Base-by-base conservation (phyloP, 2,113 vertebrate genomes). In the Boulengerochromis microlepis region DNA sequence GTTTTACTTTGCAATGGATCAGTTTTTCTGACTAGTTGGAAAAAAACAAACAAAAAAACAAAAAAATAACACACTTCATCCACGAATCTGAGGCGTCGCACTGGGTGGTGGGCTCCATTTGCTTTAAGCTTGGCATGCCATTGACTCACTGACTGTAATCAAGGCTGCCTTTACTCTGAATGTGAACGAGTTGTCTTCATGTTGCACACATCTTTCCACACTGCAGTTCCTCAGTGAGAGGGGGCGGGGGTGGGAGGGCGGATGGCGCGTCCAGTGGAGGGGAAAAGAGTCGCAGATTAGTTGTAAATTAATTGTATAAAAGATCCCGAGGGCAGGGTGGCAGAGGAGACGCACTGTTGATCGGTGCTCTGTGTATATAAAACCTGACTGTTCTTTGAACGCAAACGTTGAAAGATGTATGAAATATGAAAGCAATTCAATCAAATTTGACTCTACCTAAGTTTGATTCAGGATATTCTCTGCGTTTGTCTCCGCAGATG, bases 101-200 rank as follows among this genome's bases (percentile, higher is more conserved):
- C 96, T 92, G 96, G 97, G 97, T 84, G 91, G 94, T 92, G 93
- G 91, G 90, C 97, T 97, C 95, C 97, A 96, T 97, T 97, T 96
- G 98, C 98, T 98, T 98, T 97, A 97, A 98, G 98, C 98, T 98
- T 98, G 98, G 97, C 97, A 97, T 98, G 98, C 97, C 97, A 96
- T 98, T 97, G 97, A 98, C 97, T 97, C 98, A 97, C 97, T 97
- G 96, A 97, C 97, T 96, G 90, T 94, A 97, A 97, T 97, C 95
- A 97, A 97, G 97, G 98, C 96, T 96, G 96, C 98, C 98, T 98
- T 98, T 98, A 95, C 97, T 97, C 97, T 98, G 98, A 99, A 98
- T 99, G 98, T 98, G 97, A 98, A 95, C 96, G 97, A 98, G 97
- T 98, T 98, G 98, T 98, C 98, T 98, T 98, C 97, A 98, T 97